These are phyloP conservation scores for Phrynosoma platyrhinos DNA, from an alignment of 2,113 vertebrate species.

Conservation along the genomic window DNA sequence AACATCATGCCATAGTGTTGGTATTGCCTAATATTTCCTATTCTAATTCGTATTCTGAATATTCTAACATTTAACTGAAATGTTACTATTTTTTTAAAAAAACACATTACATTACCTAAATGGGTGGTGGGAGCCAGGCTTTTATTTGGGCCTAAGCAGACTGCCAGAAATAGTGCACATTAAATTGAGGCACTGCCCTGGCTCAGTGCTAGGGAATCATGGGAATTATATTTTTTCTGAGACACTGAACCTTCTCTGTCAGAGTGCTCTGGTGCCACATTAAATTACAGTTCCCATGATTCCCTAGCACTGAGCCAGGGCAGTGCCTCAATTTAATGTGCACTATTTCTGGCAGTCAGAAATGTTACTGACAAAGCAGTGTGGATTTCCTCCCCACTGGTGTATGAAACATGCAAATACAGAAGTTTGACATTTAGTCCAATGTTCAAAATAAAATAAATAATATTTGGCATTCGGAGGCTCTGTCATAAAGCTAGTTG, in stretches of 20 bases:
- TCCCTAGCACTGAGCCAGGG: too few relatives aligned
- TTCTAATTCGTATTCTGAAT: background rate
- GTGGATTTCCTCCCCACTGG: background rate
- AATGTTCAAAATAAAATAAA: background rate
- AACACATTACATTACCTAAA: background rate
- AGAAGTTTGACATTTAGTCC: background rate
- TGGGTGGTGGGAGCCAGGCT: background rate
- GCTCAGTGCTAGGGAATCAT: too few relatives aligned
- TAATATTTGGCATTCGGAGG: background rate
- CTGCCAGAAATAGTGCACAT: too few relatives aligned
- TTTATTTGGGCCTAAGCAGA: too few relatives aligned
- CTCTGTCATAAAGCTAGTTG: background rate
- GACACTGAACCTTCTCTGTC: too few relatives aligned
- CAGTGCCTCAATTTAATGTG: too few relatives aligned
- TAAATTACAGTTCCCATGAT: too few relatives aligned
- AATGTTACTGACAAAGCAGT: background rate
- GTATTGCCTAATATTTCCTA: conserved; percentile 8
- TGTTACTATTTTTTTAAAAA: background rate
- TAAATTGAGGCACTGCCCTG: too few relatives aligned
- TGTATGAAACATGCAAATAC: background rate
- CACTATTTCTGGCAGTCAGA: too few relatives aligned
- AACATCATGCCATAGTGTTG: background rate
- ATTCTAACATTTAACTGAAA: background rate
- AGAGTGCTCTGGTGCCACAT: too few relatives aligned
- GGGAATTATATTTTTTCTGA: too few relatives aligned